Base-by-base conservation (phyloP, 1,140 invertebrate species). In the Bombus huntii region DNA sequence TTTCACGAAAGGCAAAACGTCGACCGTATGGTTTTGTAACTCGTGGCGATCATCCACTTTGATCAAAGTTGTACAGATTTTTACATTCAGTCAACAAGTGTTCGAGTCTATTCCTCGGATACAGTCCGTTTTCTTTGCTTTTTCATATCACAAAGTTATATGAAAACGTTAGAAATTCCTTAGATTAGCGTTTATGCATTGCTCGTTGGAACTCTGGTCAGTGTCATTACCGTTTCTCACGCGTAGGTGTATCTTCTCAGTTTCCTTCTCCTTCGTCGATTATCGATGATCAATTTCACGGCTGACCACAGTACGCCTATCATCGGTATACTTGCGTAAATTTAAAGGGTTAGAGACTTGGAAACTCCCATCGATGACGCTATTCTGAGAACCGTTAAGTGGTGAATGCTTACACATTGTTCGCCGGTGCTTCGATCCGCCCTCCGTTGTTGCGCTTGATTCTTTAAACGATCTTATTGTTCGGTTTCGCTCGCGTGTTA, bases 401-500 rank as follows among this genome's bases (percentile, higher is more conserved):
- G 68, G 72, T 73, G 81, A 87, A 73, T 66, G 88, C 62, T 89
- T 76, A 87, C 62, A 87, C 78, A 59, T 81, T 86, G 80, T 73
- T 80, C 80, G 70, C 37, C 76, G 59, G 78, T 65, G 59, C 59
- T 89, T 72, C 88, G 89, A 89, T 89, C 81, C 88, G 85, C 85
- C 89, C 89, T 90, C 88, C 81, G 76, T 85, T 81, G 74, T 89
- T 89, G 83, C 83, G 79, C 83, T 76, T 66, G 81, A 89, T 89
- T 89, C 73, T 82, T 71, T 81, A 71, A 89, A 83, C 84, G 84
- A 76, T 89, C 81, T 85, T 87, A 89, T 89, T 89, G 79, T 89
- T 78, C 88, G 75, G 74, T 80, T 85, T 86, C 82, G 82, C 79
- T 88, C 75, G 83, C 77, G 82, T 80, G 68, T 85, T 85, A 81